Evolutionary conservation across 1,140 invertebrate genomes (phyloP).

Genomic region (Scaptomyza hsui): DNA sequence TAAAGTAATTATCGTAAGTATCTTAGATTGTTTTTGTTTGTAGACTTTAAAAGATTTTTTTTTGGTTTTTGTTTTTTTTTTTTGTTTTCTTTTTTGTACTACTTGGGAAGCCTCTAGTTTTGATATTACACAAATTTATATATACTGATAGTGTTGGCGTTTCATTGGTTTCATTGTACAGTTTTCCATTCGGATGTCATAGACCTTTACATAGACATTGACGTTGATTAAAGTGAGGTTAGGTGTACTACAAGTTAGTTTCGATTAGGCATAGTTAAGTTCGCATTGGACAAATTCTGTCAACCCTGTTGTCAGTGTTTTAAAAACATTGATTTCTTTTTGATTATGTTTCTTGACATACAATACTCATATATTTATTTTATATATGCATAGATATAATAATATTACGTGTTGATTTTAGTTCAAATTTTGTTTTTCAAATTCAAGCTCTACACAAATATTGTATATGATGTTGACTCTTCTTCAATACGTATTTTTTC

Average conservation of each 20-base stretch:
- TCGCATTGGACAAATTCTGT: slow-evolving; percentile 44
- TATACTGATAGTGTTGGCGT: slow-evolving; percentile 63
- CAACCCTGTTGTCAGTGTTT: slow-evolving; percentile 59
- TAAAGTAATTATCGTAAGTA: slow-evolving; percentile 45
- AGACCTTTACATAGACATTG: slow-evolving; percentile 54
- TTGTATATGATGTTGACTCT: slow-evolving; percentile 63
- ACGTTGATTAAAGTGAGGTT: slow-evolving; percentile 45
- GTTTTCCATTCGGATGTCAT: slow-evolving; percentile 17
- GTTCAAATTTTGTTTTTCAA: slow-evolving; percentile 40
- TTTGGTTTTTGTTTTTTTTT: slow-evolving; percentile 22
- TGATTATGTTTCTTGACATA: slow-evolving; percentile 71
- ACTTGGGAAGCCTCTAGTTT: slow-evolving; percentile 80
- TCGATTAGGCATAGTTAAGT: slow-evolving; percentile 37
- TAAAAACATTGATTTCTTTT: slow-evolving; percentile 55
- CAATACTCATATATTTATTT: slow-evolving; percentile 33
- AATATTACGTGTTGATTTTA: slow-evolving; percentile 37
- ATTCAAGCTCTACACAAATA: slow-evolving; percentile 71
- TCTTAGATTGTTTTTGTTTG: slow-evolving; percentile 25
- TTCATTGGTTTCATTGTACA: slow-evolving; percentile 50
- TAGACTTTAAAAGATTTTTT: slow-evolving; percentile 5
- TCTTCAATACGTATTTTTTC: slow-evolving; percentile 6
- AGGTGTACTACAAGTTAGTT: slow-evolving; percentile 42
- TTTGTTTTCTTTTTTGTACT: slow-evolving; percentile 62
- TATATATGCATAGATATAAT: slow-evolving; percentile 46
- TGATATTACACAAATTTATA: slow-evolving; percentile 62